These are phyloP conservation scores for Erebia ligea DNA, from an alignment of 2,888 invertebrate species.

Conservation along the genomic window DNA sequence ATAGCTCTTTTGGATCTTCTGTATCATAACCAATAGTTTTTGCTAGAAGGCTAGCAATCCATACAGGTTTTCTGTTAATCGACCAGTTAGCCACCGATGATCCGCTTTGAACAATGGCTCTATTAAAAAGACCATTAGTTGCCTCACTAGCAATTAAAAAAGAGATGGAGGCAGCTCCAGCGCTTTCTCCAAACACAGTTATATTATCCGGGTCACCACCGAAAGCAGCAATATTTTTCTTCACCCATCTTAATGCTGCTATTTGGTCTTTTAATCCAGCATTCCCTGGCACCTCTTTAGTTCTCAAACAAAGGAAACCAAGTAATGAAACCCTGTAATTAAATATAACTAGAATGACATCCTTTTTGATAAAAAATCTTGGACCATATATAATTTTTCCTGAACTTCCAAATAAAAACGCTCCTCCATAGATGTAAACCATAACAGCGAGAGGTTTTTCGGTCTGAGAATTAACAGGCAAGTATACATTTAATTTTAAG, in stretches of 20 bases:
- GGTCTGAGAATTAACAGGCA: conserved; percentile 52
- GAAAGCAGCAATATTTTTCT: conserved; percentile 71
- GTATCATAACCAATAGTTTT: conserved; percentile 63
- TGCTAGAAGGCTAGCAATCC: conserved; percentile 63
- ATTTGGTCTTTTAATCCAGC: conserved; percentile 74
- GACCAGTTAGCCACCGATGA: conserved; percentile 68
- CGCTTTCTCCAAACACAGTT: conserved; percentile 75
- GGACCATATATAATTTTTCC: conserved; percentile 68
- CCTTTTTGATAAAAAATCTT: conserved; percentile 65
- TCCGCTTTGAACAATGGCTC: conserved; percentile 72
- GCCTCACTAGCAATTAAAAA: conserved; percentile 60
- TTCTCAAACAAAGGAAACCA: conserved; percentile 71
- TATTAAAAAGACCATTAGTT: conserved; percentile 65
- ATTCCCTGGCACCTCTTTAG: conserved; percentile 73
- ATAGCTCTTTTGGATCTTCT: conserved; percentile 64
- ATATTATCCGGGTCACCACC: conserved; percentile 74
- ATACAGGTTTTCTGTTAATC: conserved; percentile 65
- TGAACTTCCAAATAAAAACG: conserved; percentile 68
- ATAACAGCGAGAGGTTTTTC: conserved; percentile 63
- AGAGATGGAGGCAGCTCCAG: conserved; percentile 66
- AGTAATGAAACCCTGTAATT: conserved; percentile 72
- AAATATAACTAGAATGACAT: conserved; percentile 70
- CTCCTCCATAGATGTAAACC: conserved; percentile 75
- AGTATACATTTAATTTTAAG: conserved; percentile 68
- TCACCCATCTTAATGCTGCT: conserved; percentile 73